phyloP scores from a whole-genome alignment of 2,113 vertebrate genomes.

The Scalopus aquaticus region DNA sequence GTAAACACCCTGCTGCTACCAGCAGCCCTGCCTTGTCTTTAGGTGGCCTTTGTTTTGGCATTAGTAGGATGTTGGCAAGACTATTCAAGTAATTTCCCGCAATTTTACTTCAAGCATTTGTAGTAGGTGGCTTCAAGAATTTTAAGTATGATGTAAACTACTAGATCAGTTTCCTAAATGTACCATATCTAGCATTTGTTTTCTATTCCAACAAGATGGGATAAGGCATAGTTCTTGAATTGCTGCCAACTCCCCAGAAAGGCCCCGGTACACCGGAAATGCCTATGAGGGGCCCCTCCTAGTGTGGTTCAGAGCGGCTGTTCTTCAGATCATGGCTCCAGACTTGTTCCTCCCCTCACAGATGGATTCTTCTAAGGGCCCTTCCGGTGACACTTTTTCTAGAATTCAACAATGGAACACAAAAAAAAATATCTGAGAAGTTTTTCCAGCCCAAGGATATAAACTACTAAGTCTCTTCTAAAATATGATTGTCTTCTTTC shows the following conservation, averaged over 20 bases:
- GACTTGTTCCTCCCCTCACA: not conserved
- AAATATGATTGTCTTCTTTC: not conserved
- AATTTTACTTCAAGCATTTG: conserved; percentile 32
- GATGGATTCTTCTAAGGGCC: not conserved
- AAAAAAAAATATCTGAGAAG: not conserved
- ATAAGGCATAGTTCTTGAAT: not conserved
- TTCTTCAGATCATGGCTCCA: not conserved
- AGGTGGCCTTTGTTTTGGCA: conserved; percentile 21
- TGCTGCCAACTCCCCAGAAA: not conserved
- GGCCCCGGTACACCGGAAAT: not conserved
- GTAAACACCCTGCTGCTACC: not conserved
- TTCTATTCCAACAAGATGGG: not conserved
- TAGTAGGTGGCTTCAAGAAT: conserved; percentile 44
- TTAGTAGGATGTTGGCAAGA: conserved; percentile 41
- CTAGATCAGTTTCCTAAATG: not conserved
- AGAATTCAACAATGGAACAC: not conserved
- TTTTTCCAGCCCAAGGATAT: not conserved
- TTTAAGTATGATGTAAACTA: conserved; percentile 35
- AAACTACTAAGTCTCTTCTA: not conserved
- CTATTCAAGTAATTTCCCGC: conserved; percentile 24
- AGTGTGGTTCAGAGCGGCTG: rapidly evolving
- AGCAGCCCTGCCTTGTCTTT: not conserved
- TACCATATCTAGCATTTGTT: not conserved
- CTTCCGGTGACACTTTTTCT: not conserved
- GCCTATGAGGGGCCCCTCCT: not conserved